Evolutionary conservation across 2,113 vertebrate genomes (phyloP).

Genomic region (Toxostoma redivivum): DNA sequence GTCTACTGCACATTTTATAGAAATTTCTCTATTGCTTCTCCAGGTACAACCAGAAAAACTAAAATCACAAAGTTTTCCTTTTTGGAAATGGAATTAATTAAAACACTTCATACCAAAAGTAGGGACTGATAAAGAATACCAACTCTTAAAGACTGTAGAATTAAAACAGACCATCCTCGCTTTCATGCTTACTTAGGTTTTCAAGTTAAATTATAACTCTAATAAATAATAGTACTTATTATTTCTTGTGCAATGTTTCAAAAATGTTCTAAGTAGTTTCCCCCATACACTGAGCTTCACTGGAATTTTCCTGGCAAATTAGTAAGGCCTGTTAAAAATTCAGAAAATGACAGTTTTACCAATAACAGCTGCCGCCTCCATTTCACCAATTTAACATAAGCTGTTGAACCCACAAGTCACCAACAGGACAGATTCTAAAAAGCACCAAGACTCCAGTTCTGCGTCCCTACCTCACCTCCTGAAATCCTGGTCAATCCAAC

Average conservation of each 20-base stretch:
- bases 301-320: not conserved
- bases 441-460: not conserved
- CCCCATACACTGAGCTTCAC: not conserved
- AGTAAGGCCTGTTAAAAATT: not conserved
- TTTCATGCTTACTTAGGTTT: not conserved
- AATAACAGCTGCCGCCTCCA: not conserved
- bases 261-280: not conserved
- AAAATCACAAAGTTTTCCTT: not conserved
- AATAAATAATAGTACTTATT: not conserved
- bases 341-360: not conserved
- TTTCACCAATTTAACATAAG: not conserved
- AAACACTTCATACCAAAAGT: not conserved
- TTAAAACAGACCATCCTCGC: not conserved
- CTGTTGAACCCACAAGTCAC: not conserved
- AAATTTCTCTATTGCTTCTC: not conserved
- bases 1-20: not conserved
- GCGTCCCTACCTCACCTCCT: not conserved
- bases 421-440: not conserved
- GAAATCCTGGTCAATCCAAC: rapidly evolving
- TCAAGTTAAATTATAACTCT: not conserved
- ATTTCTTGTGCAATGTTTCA: not conserved
- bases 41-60: not conserved
- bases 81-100: not conserved
- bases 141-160: not conserved
- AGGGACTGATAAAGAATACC: not conserved